Percentiles rank a stretch among this genome's conserved stretches.
Evolutionary conservation across 2,797 vertebrate species (phyloP).

Genomic region (Poeciliopsis presidionis): DNA sequence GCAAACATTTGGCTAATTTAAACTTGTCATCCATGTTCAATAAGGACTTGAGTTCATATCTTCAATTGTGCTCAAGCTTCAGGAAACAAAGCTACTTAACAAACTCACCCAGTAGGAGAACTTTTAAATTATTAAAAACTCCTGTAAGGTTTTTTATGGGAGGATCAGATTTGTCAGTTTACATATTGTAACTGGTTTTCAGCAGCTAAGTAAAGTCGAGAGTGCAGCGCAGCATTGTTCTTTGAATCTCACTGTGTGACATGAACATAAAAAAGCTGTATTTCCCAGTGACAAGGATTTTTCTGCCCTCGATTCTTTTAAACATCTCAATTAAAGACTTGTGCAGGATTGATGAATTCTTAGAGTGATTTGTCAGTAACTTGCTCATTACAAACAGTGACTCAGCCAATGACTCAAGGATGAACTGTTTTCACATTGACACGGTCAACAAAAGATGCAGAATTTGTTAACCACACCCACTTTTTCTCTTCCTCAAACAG

Average conservation of each 20-base stretch:
- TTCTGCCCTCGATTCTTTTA: constrained; percentile 14
- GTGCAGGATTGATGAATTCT: constrained; percentile 7
- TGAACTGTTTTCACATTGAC: background rate
- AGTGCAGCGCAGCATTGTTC: background rate
- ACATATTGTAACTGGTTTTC: background rate
- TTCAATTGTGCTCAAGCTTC: background rate
- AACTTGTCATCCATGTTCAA: background rate
- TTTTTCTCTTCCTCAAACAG: background rate
- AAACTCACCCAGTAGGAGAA: background rate
- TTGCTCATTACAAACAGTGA: constrained; percentile 4
- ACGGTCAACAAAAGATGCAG: background rate
- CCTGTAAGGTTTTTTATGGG: background rate
- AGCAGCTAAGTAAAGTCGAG: background rate
- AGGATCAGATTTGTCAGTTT: background rate
- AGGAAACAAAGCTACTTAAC: background rate
- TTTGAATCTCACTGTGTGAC: background rate
- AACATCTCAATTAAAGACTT: constrained; percentile 20
- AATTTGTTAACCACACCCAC: background rate
- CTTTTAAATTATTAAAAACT: background rate
- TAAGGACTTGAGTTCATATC: background rate
- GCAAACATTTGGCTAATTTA: background rate
- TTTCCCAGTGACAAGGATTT: constrained; percentile 15
- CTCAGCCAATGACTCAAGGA: constrained; percentile 5
- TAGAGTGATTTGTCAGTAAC: constrained; percentile 21
- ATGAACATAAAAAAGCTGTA: background rate